Evolutionary conservation across 1,140 invertebrate genomes (phyloP).

Genomic region (Pseudomyrmex pallidus): DNA sequence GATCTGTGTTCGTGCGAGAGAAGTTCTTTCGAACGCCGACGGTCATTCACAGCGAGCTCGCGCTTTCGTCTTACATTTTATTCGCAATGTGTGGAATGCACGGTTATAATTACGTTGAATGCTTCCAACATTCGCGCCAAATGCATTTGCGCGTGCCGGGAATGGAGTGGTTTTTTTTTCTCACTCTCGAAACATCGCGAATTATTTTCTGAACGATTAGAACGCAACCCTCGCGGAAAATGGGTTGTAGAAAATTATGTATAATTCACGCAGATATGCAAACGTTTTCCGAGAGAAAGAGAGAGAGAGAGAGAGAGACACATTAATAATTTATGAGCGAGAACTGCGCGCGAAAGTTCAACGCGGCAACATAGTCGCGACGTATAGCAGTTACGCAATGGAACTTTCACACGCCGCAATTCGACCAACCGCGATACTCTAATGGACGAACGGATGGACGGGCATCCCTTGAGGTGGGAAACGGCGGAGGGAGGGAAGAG

Average conservation of each 20-base stretch:
- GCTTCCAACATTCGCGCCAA: too few relatives aligned
- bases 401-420: slow-evolving; percentile 2
- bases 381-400: background rate
- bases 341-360: background rate
- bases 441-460: slow-evolving; percentile 23
- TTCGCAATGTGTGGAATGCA: too few relatives aligned
- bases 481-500: background rate
- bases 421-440: slow-evolving; percentile 24
- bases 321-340: slow-evolving; percentile 44
- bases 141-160: background rate
- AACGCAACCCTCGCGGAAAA: background rate
- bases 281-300: slow-evolving; percentile 22
- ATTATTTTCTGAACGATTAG: slow-evolving; percentile 18
- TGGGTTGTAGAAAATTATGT: slow-evolving; percentile 17
- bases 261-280: slow-evolving; percentile 22
- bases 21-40: too few relatives aligned
- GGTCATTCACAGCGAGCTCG: too few relatives aligned
- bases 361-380: background rate
- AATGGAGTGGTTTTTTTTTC: too few relatives aligned
- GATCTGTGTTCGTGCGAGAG: too few relatives aligned
- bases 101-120: too few relatives aligned
- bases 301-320: background rate
- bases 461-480: background rate
- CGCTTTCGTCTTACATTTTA: too few relatives aligned
- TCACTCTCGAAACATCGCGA: too few relatives aligned